phyloP scores from a whole-genome alignment of 2,797 vertebrate genomes.

The Leuciscus waleckii region DNA sequence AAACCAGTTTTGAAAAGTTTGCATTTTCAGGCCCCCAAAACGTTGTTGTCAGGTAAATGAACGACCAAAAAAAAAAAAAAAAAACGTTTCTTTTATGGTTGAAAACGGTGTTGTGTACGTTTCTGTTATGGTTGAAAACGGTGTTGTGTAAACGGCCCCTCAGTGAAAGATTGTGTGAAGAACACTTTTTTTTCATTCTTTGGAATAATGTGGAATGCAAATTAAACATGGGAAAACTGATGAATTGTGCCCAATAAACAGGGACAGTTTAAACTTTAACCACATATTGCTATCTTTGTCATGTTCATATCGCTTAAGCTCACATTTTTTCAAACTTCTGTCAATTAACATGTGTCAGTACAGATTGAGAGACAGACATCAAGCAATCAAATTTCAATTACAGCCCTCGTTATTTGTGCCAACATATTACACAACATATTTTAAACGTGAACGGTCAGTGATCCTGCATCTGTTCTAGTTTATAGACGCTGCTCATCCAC shows the following conservation, averaged over 20 bases:
- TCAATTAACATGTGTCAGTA: constrained; percentile 31
- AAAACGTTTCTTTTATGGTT: too few relatives aligned
- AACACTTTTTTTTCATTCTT: too few relatives aligned
- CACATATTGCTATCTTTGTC: background rate
- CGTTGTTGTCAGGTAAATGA: too few relatives aligned
- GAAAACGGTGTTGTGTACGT: accelerated
- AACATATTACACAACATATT: background rate
- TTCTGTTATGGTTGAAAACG: too few relatives aligned
- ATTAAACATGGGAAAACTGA: background rate
- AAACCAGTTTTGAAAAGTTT: too few relatives aligned
- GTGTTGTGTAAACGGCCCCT: background rate
- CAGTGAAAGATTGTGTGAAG: background rate
- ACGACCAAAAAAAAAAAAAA: too few relatives aligned
- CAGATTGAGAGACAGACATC: constrained; percentile 43
- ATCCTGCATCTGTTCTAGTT: constrained; percentile 44
- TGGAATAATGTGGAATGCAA: background rate
- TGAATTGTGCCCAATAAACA: background rate
- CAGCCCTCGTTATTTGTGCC: constrained; percentile 18
- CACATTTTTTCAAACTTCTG: background rate
- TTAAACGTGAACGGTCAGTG: constrained; percentile 17
- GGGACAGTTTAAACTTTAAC: background rate
- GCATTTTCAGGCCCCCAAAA: too few relatives aligned
- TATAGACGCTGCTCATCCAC: constrained; percentile 37
- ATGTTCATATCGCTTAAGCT: background rate
- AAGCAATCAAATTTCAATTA: constrained; percentile 47